Conservation (phyloP, 2,113 vertebrate genomes). For the Leuciscus idus region DNA sequence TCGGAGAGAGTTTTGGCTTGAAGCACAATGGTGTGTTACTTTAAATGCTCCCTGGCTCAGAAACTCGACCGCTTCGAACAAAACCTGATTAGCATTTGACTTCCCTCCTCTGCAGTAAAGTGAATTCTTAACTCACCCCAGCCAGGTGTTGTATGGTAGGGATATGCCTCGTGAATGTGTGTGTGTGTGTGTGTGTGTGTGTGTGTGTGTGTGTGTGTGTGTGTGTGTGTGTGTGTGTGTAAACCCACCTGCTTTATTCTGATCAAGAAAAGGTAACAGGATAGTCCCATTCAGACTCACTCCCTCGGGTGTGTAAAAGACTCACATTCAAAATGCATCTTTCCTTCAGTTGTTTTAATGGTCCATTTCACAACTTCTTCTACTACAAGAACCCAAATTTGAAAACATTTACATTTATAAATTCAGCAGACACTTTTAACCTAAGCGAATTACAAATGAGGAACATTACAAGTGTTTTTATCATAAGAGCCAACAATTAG, state of each 20-base stretch:
- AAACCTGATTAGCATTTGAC: conserved; percentile 28
- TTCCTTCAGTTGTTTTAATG: neutral
- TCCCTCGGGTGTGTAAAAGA: neutral
- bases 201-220: no score
- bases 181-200: no score
- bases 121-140: neutral
- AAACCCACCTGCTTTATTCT: conserved; percentile 13
- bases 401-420: neutral
- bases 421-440: neutral
- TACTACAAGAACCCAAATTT: neutral
- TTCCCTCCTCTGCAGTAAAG: conserved; percentile 9
- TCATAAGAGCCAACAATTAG: neutral
- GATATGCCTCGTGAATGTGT: conserved; percentile 2
- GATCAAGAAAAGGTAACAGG: conserved; percentile 19
- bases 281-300: neutral
- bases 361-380: neutral
- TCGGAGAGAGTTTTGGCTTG: neutral
- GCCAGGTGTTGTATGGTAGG: conserved; percentile 27
- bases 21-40: conserved; percentile 2
- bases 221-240: neutral
- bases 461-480: neutral
- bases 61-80: conserved; percentile 11
- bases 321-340: neutral
- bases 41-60: conserved; percentile 6
- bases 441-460: neutral